These are phyloP conservation scores for Parasteatoda lunata DNA, from an alignment of 2,888 invertebrate genomes.

Conservation along the genomic window DNA sequence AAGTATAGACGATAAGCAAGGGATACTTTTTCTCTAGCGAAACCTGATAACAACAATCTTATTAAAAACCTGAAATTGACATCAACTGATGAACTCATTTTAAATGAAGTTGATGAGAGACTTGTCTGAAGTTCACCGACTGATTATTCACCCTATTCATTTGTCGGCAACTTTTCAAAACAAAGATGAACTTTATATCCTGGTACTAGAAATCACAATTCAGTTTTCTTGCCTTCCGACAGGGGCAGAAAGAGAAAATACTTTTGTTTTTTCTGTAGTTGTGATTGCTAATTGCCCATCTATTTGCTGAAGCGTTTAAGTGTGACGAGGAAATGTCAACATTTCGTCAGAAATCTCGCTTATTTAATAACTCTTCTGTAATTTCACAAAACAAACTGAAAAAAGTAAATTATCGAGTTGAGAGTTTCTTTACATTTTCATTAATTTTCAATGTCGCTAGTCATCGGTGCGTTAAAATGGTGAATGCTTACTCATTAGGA, in stretches of 20 bases:
- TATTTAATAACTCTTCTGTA: not conserved
- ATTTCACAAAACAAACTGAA: too few relatives aligned
- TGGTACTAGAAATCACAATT: not conserved
- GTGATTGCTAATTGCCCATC: constrained; percentile 50
- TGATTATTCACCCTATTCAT: constrained; percentile 1
- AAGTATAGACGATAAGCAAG: too few relatives aligned
- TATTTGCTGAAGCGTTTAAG: not conserved
- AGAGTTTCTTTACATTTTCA: too few relatives aligned
- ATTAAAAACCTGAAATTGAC: too few relatives aligned
- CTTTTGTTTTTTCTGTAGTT: constrained; percentile 4
- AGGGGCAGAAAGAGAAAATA: not conserved
- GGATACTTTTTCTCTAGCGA: too few relatives aligned
- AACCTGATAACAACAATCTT: too few relatives aligned
- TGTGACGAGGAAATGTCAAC: constrained; percentile 3
- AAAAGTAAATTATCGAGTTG: too few relatives aligned
- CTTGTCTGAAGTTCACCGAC: constrained; percentile 1
- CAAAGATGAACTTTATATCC: not conserved
- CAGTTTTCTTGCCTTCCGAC: not conserved
- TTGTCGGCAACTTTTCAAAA: not conserved
- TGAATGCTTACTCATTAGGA: too few relatives aligned
- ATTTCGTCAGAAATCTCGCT: not conserved
- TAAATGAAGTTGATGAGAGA: not conserved
- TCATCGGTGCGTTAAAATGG: too few relatives aligned
- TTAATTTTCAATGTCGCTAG: too few relatives aligned
- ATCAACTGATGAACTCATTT: not conserved